Base-by-base conservation (phyloP, 2,797 vertebrate species). In the Bradypodion pumilum region DNA sequence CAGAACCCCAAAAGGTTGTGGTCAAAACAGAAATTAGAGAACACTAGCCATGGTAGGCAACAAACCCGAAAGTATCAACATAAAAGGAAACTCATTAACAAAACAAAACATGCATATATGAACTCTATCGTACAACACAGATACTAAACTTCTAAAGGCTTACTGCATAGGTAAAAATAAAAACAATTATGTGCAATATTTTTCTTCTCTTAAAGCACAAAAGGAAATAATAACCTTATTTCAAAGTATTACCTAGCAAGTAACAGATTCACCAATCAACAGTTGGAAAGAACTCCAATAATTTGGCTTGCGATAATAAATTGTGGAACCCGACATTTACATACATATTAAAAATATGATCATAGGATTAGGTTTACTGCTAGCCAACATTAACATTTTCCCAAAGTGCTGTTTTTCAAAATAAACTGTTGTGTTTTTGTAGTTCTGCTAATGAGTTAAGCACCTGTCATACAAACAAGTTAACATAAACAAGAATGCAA, bases 131-230 rank as follows among this genome's bases (percentile, higher is more conserved):
- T 91, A 93, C 91, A 91, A 94, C 91, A 94, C 90, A 95, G 95
- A 94, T 86, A 1, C 94, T 95, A 95, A 76, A 75, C 82, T 91
- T 89, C 93, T 96, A 95, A 70, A 89, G 87, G 91, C 92, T 92
- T 94, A 96, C 94, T 96, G 95, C 96, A 96, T 96, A 96, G 96
- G 95, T 96, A 95, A 95, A 95, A 95, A 95, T 93, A 90, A 94
- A 91, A 92, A 94, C 83, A 92, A 92, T 62, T 94, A 95, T 95
- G 96, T 96, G 96, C 96, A 96, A 96, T 87, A 95, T 96, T 90
- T 95, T 92, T 74, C 94, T 95, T 94, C 95, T 92, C 92, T 96
- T 95, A 95, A 96, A 96, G 95, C 96, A 96, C 94, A 95, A 75
- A 90, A 89, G 81, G 85, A 84, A 74, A 85, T 82, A 79, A 83